Percentiles rank a stretch among this genome's conserved stretches.
These are phyloP conservation scores for Heptranchias perlo DNA, from an alignment of 2,113 vertebrate genomes.

Conservation along the genomic window DNA sequence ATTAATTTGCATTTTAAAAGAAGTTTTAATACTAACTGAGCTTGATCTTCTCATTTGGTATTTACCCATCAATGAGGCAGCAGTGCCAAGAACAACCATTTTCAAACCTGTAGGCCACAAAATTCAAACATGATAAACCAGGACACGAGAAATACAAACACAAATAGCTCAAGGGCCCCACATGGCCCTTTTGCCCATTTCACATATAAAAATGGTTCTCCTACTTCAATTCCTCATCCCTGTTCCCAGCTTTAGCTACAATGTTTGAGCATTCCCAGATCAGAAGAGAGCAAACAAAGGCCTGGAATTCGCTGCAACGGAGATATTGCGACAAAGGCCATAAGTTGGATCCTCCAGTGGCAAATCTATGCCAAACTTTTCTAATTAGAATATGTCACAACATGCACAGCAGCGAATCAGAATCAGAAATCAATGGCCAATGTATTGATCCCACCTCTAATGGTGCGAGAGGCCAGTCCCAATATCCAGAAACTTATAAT, in stretches of 20 bases:
- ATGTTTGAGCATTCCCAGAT: background rate
- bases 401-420: background rate
- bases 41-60: background rate
- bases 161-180: background rate
- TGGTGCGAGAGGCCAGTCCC: no score
- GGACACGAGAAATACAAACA: background rate
- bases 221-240: background rate
- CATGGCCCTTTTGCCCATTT: background rate
- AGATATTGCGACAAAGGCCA: background rate
- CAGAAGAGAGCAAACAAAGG: background rate
- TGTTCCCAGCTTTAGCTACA: background rate
- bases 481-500: no score
- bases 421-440: background rate
- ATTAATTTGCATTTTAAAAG: background rate
- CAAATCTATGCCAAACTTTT: background rate
- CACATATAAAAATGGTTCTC: background rate
- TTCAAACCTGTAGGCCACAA: background rate
- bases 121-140: background rate
- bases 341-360: background rate
- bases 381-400: background rate
- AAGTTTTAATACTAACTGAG: background rate
- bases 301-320: background rate
- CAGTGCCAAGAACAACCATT: background rate
- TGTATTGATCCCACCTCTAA: background rate
- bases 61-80: background rate